Percentiles rank a stretch among this genome's conserved stretches.
phyloP scores from a whole-genome alignment of 2,113 vertebrate genomes.

The Australoheros scitulus region DNA sequence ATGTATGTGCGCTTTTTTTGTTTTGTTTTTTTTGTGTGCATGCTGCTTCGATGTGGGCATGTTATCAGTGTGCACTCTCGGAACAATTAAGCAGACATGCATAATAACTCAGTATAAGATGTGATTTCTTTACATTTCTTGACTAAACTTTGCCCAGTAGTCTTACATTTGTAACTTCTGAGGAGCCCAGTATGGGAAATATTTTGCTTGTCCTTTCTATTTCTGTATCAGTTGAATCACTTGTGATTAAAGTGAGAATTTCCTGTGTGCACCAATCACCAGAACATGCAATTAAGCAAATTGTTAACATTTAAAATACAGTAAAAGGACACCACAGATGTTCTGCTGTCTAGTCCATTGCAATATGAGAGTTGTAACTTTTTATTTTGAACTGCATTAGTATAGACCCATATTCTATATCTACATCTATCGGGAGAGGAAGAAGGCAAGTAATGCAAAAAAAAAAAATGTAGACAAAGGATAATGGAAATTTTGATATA shows the following conservation, averaged over 20 bases:
- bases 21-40: slow-evolving; percentile 5
- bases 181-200: background rate
- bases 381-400: background rate
- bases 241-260: background rate
- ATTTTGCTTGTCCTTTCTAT: background rate
- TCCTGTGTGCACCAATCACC: background rate
- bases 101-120: slow-evolving; percentile 4
- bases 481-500: background rate
- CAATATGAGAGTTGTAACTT: background rate
- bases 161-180: background rate
- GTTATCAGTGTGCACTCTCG: background rate
- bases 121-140: slow-evolving; percentile 1
- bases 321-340: background rate
- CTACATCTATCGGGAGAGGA: background rate
- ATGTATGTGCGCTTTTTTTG: slow-evolving; percentile 13
- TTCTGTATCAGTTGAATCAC: background rate
- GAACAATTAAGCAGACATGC: background rate
- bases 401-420: background rate
- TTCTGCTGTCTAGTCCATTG: background rate
- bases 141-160: background rate
- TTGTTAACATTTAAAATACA: background rate
- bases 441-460: too few relatives aligned
- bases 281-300: background rate
- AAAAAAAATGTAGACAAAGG: too few relatives aligned
- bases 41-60: slow-evolving; percentile 22